Conservation (phyloP, 1,140 invertebrate genomes). For the Drosophila athabasca region DNA sequence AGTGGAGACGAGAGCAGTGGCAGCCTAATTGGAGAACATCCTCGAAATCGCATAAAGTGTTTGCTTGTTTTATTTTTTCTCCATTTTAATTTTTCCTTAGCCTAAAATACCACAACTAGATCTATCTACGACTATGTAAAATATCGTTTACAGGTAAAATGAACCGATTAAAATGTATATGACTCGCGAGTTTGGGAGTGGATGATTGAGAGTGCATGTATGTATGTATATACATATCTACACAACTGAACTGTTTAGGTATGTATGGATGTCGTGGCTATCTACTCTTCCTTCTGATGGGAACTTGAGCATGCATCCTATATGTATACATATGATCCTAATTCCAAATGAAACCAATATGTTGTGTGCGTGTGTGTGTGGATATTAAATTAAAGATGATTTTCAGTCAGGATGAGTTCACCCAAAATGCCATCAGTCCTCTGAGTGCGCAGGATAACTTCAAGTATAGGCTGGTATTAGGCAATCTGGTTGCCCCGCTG, state of each 20-base stretch:
- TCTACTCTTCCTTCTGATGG: constrained; percentile 15
- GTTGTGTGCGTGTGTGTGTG: constrained; percentile 24
- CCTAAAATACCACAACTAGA: constrained; percentile 31
- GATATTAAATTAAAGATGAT: constrained; percentile 71
- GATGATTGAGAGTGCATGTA: constrained; percentile 24
- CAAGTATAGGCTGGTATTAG: constrained; percentile 67
- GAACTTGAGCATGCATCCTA: constrained; percentile 27
- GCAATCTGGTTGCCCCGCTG: constrained; percentile 16
- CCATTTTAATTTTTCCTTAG: constrained; percentile 4
- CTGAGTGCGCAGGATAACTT: constrained; percentile 50
- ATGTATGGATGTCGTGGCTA: constrained; percentile 10
- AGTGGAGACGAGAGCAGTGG: no score
- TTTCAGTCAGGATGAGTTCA: constrained; percentile 70
- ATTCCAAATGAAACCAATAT: constrained; percentile 1
- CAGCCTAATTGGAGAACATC: constrained; percentile 7
- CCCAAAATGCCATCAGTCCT: constrained; percentile 37
- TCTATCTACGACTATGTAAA: constrained; percentile 5
- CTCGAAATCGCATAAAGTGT: constrained; percentile 1
- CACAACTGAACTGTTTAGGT: constrained; percentile 13
- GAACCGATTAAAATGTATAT: constrained; percentile 31
- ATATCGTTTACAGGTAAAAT: constrained; percentile 25
- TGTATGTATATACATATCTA: constrained; percentile 26
- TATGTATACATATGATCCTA: neutral
- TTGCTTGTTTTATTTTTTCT: no score
- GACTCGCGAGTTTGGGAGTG: constrained; percentile 34